Base-by-base conservation (phyloP, 1,140 invertebrate genomes). In the Zophobas atratus region DNA sequence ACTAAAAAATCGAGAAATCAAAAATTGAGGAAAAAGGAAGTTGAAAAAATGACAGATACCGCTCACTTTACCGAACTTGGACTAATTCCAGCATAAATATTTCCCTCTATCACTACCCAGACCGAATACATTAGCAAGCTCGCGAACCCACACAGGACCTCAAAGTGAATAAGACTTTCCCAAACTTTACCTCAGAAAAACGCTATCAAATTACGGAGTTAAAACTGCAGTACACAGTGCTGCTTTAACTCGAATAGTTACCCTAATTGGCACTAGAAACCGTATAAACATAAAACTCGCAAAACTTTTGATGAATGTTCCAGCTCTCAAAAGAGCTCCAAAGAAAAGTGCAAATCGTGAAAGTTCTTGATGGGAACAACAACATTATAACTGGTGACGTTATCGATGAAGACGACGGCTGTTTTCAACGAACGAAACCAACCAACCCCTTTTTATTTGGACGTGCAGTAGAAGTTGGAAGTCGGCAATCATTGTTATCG, bases 231-330 rank as follows among this genome's bases (percentile, higher is more conserved):
- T 60, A 35, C 34, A 32, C n/a, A 55, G 53, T 20, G 53, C 33
- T 20, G 34, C 36, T 60, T 60, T 60, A 60, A 60, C 33, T 33
- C 8, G 60, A 20, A 67, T 67, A 67, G 60, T 67, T 67, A 67
- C 38, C 38, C 60, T 67, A 67, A 67, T 67, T 67, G 60, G 60
- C 20, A 43, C 60, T 36, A 20, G 60, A 67, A 67, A 43, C 60
- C 38, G 39, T 67, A 67, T 67, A 36, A 67, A 43, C 33, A 67
- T 55, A 67, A 67, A 43, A 33, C 43, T 60, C 34, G 56, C 20
- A 33, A 67, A 67, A 67, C 38, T 67, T 67, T 67, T 67, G 60
- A 67, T 67, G 39, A 43, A 67, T n/a, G 39, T 36, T 8, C 39
- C 20, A 67, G 60, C 34, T 39, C 36, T 60, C 56, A 60, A 60